These are phyloP conservation scores for Lasioglossum figueresi DNA, from an alignment of 2,888 invertebrate genomes.

Conservation along the genomic window DNA sequence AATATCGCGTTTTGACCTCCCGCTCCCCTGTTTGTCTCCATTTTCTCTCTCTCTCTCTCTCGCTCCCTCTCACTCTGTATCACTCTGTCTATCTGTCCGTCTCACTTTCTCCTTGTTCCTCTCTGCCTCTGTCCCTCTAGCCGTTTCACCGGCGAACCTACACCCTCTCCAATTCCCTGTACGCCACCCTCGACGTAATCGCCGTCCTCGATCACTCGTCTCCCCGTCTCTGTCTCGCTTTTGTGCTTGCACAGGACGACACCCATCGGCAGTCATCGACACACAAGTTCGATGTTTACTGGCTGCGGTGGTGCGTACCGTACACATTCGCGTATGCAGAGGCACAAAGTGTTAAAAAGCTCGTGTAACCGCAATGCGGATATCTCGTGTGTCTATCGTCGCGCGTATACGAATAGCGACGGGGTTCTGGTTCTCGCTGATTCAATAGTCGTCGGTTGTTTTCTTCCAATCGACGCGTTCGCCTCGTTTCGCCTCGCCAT, in stretches of 20 bases:
- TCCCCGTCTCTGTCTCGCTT: slow-evolving; percentile 44
- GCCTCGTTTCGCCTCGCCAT: background rate
- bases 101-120: slow-evolving; percentile 5
- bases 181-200: slow-evolving; percentile 35
- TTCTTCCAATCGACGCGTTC: slow-evolving; percentile 35
- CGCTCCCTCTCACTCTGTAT: slow-evolving; percentile 7
- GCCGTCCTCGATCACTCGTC: slow-evolving; percentile 32
- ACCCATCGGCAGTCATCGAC: slow-evolving; percentile 55
- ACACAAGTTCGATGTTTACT: slow-evolving; percentile 67
- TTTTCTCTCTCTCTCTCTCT: background rate
- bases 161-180: slow-evolving; percentile 9
- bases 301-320: slow-evolving; percentile 61
- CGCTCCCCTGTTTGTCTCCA: slow-evolving; percentile 1
- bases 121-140: background rate
- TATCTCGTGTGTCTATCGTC: slow-evolving; percentile 64
- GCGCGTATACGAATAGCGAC: slow-evolving; percentile 16
- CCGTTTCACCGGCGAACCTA: background rate
- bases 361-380: slow-evolving; percentile 77
- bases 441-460: slow-evolving; percentile 42
- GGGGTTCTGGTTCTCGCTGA: slow-evolving; percentile 18
- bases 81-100: slow-evolving; percentile 1
- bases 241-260: slow-evolving; percentile 61
- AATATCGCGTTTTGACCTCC: slow-evolving; percentile 70
- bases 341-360: slow-evolving; percentile 70
- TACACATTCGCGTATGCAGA: slow-evolving; percentile 50